Evolutionary conservation across 2,113 vertebrate genomes (phyloP), one percentile per base, ranked within the genome.

Genomic region (Etheostoma cragini): DNA sequence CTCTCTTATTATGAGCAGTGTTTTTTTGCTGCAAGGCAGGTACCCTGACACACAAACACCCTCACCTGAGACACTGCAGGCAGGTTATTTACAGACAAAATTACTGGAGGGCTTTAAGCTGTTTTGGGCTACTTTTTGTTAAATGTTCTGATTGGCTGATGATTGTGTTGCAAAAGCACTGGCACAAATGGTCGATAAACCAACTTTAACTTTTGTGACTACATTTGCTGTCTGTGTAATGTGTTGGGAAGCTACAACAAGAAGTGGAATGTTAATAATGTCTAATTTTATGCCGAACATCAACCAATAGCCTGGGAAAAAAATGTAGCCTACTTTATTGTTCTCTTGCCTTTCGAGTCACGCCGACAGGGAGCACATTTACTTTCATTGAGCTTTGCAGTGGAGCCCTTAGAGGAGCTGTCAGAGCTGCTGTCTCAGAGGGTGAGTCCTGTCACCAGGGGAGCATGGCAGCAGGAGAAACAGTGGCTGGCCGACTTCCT

Each of bases 271-370:
- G 30, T 72, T 91, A 87, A 90, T 90, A 84, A 61, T 81, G 64
- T 81, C 79, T 85, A 83, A 85, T 85, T 91, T 84, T 79, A 85
- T 87, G 74, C 82, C 42, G 62, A 84, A 72, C 65, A 82, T 87
- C 87, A 89, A 85, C 84, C 76, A 78, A 63, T 81, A 83, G 87
- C 88, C 73, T 82, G 85, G 76, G 86, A 87, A 88, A 86, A 90
- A 64, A 80, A 53, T 80, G 14, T 75, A 77, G 82, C 76, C 76
- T 83, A 80, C 78, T 90, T 87, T 89, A 81, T 80, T 73, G 74
- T 85, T 77, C 50, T 61, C 49, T 72, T 84, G 30, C 57, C 71
- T 87, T 86, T 87, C 10, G 68, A 87, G 76, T 79, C 71, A 46
- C 3, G 72, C 66, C 68, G 21, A 60, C 63, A 75, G 78, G 82